These are phyloP conservation scores for Sebastes taczanowskii DNA, from an alignment of 2,797 vertebrate species.

Conservation along the genomic window DNA sequence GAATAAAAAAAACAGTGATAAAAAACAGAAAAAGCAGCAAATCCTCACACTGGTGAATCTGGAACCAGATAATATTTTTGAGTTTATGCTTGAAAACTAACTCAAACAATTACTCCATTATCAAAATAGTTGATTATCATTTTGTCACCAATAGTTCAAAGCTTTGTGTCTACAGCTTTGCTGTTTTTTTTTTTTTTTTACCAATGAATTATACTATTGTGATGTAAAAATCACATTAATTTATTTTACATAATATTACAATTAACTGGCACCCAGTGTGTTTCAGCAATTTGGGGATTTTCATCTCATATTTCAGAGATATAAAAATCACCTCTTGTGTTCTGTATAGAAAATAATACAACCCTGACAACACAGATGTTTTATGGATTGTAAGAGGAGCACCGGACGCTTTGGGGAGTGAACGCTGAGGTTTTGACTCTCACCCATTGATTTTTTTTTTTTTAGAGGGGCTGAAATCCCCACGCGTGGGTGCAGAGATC, in stretches of 20 bases:
- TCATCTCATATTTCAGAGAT: background rate
- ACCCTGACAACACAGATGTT: background rate
- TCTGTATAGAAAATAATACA: background rate
- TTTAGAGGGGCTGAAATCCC: background rate
- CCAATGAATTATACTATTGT: background rate
- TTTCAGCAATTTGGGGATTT: background rate
- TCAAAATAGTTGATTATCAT: background rate
- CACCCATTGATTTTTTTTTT: background rate
- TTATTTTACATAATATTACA: background rate
- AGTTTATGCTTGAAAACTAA: background rate
- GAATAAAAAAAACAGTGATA: background rate
- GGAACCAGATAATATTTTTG: background rate
- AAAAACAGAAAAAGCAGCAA: background rate
- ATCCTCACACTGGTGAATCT: background rate
- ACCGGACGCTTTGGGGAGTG: background rate
- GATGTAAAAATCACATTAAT: background rate
- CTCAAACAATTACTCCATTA: background rate
- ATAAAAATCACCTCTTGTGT: background rate
- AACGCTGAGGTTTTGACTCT: slow-evolving; percentile 4
- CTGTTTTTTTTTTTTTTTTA: background rate
- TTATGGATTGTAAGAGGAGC: background rate
- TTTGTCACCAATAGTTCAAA: background rate
- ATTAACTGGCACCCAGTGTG: background rate
- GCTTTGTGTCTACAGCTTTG: background rate
- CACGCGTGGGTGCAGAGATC: background rate